Percentiles rank a stretch among this genome's conserved stretches.
Evolutionary conservation across 2,797 vertebrate genomes (phyloP).

Genomic region (Arnoldichthys spilopterus): DNA sequence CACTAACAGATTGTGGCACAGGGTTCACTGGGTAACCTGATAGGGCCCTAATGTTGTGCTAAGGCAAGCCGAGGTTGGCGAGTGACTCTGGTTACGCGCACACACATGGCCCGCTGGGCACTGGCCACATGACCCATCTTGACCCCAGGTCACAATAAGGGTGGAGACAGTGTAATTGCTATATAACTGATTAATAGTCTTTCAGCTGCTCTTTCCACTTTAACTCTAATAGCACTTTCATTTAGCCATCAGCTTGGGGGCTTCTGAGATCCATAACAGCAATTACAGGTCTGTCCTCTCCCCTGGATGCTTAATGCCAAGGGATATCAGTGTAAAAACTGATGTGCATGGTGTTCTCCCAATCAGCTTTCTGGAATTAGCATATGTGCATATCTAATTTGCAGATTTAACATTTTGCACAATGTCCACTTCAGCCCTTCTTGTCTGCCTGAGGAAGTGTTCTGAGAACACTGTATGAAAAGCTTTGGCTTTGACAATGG

Average conservation of each 20-base stretch:
- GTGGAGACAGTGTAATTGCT: slow-evolving; percentile 55
- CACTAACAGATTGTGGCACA: slow-evolving; percentile 58
- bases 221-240: slow-evolving; percentile 54
- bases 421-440: slow-evolving; percentile 6
- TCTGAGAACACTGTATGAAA: slow-evolving; percentile 9
- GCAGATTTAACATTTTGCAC: not conserved
- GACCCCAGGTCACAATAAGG: slow-evolving; percentile 48
- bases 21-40: slow-evolving; percentile 60
- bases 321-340: slow-evolving; percentile 25
- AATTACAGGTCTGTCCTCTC: slow-evolving; percentile 30
- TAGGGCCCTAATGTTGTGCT: slow-evolving; percentile 54
- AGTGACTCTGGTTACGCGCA: slow-evolving; percentile 44
- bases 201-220: slow-evolving; percentile 35
- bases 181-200: slow-evolving; percentile 57
- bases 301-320: slow-evolving; percentile 13
- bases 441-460: slow-evolving; percentile 32
- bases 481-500: slow-evolving; percentile 24
- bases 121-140: slow-evolving; percentile 43
- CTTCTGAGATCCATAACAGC: slow-evolving; percentile 41
- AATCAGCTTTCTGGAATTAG: slow-evolving; percentile 7
- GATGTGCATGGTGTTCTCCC: slow-evolving; percentile 26
- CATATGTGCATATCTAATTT: slow-evolving; percentile 29
- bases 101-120: slow-evolving; percentile 26
- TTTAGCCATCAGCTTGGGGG: slow-evolving; percentile 45
- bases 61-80: slow-evolving; percentile 41